phyloP scores from a whole-genome alignment of 2,113 vertebrate species.

The Taurulus bubalis region DNA sequence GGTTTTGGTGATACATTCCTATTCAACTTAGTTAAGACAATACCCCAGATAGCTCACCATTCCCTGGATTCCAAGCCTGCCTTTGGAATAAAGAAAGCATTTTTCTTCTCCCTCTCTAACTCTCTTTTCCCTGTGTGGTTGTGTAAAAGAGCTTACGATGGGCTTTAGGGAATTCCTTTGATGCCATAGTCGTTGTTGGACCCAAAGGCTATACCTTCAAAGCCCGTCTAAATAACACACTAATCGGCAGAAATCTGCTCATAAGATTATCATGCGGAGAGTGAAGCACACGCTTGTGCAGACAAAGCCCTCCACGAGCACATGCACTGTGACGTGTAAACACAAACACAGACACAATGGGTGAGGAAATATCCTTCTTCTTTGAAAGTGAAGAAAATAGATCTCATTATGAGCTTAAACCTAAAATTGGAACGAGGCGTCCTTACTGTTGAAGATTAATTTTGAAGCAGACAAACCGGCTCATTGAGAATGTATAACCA shows the following conservation, averaged over 20 bases:
- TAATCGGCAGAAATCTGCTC: conserved; percentile 83
- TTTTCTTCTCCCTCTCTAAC: conserved; percentile 50
- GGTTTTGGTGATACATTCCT: conserved; percentile 66
- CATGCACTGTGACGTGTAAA: conserved; percentile 54
- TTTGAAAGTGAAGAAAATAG: conserved; percentile 50
- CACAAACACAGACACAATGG: conserved; percentile 68
- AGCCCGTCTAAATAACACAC: conserved; percentile 78
- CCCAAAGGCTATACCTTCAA: conserved; percentile 77
- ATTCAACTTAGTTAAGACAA: conserved; percentile 72
- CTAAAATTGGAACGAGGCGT: conserved; percentile 34
- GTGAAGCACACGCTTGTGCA: conserved; percentile 36
- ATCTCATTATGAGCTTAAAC: conserved; percentile 59
- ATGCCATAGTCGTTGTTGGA: conserved; percentile 69
- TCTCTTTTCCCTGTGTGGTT: conserved; percentile 51
- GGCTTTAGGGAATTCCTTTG: conserved; percentile 77
- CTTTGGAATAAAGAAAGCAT: conserved; percentile 68
- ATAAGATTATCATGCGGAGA: conserved; percentile 69
- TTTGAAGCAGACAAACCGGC: background rate
- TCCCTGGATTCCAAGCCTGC: conserved; percentile 66
- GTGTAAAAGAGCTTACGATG: conserved; percentile 77
- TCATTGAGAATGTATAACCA: background rate
- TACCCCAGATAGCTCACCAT: conserved; percentile 68
- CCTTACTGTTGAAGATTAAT: background rate
- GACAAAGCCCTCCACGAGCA: conserved; percentile 51
- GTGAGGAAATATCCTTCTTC: conserved; percentile 47